Evolutionary conservation across 2,797 vertebrate species (phyloP).

Genomic region (Adrianichthys oophorus): DNA sequence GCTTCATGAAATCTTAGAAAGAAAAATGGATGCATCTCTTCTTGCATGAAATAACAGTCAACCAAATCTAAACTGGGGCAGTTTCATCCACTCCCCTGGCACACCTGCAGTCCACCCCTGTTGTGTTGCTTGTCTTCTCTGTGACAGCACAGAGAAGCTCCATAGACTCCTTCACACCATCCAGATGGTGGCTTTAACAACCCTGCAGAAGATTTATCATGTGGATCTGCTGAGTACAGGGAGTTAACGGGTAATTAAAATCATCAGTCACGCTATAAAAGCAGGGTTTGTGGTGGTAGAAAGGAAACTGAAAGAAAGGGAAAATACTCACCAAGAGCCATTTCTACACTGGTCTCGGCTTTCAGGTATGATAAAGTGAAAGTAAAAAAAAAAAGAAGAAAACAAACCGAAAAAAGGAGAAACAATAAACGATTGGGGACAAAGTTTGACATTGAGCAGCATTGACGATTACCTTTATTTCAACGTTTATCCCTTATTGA

Average conservation of each 20-base stretch:
- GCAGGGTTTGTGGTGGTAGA: constrained; percentile 30
- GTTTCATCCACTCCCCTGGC: constrained; percentile 55
- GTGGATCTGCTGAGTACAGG: constrained; percentile 73
- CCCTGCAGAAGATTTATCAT: constrained; percentile 71
- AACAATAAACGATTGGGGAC: background rate
- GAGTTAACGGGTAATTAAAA: constrained; percentile 80
- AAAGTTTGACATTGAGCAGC: constrained; percentile 38
- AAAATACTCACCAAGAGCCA: constrained; percentile 28
- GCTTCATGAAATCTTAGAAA: constrained; percentile 38
- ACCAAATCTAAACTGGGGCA: constrained; percentile 66
- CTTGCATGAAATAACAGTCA: constrained; percentile 70
- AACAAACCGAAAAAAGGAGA: constrained; percentile 25
- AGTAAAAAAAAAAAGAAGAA: constrained; percentile 11
- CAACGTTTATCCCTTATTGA: constrained; percentile 38
- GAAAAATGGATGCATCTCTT: constrained; percentile 61
- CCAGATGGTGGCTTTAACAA: constrained; percentile 69
- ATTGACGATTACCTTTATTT: constrained; percentile 30
- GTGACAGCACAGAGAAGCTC: constrained; percentile 57
- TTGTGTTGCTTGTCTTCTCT: constrained; percentile 56
- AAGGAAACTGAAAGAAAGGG: constrained; percentile 17
- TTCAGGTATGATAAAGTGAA: constrained; percentile 10
- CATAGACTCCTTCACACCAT: constrained; percentile 53
- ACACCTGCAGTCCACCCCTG: constrained; percentile 58
- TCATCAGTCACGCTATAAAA: constrained; percentile 76
- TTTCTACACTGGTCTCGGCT: constrained; percentile 21